Evolutionary conservation across 30 jellyfish, hydroid and myxozoan species (phyloP), one percentile per base, ranked within the genome.

Genomic region (Turritopsis dohrnii): DNA sequence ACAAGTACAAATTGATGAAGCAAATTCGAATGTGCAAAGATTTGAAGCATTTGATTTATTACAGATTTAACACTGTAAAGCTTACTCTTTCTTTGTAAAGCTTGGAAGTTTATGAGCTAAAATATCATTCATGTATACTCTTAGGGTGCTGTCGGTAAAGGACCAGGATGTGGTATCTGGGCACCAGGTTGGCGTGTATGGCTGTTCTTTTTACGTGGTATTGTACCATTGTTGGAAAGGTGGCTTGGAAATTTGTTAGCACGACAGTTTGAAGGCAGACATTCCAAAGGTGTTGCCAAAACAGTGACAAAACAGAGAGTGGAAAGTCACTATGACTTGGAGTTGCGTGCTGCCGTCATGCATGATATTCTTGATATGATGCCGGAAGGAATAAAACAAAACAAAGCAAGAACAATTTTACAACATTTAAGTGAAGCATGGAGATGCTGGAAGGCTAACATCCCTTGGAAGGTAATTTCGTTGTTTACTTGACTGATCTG

Each of bases 391-490:
- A 94, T 94, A 79, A 89, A 89, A 54, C 99, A 94, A 88, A 94
- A 94, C 93, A 94, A 94, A 75, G 99, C 99, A 8, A 84, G 97
- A 66, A 94, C 99, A 20, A 94, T 94, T 54, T 84, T 94, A 91
- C 99, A 94, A 81, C 99, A 94, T 83, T 85, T 94, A 20, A 87
- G 96, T 65, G 99, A 94, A 85, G 99, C 99, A 0, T 94, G 99
- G 99, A 85, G 99, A 75, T 94, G 99, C 87, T 94, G 99, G 99
- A 94, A 94, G 81, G 99, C 99, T 18, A 94, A 94, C 87, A 94
- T 94, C 52, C 99, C 99, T 0, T 94, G 99, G 99, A 94, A 94
- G 97, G 99, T 94, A 75, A 7, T 75, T 22, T 75, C 41, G 17
- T 79, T 21, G 8, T 69, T 5, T 69, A n/a, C n/a, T n/a, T n/a